A percentile compares a stretch with the other conserved stretches of the same genome.
phyloP scores from a whole-genome alignment of 2,888 invertebrate species.

The Lithophane leautieri region DNA sequence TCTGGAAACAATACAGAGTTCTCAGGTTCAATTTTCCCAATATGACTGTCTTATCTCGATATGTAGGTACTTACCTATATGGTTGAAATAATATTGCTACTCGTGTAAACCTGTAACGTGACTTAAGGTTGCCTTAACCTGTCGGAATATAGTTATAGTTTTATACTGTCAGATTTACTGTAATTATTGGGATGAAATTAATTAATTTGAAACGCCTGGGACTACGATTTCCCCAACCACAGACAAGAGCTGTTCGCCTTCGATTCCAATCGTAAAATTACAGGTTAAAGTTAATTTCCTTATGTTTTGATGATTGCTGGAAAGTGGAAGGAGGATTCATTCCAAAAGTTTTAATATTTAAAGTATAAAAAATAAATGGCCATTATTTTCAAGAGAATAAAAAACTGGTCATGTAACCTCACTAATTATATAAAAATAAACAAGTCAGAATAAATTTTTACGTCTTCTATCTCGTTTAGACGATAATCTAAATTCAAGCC shows the following conservation, averaged over 20 bases:
- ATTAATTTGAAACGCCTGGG: conserved; percentile 36
- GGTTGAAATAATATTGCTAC: not conserved
- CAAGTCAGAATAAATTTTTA: conserved; percentile 48
- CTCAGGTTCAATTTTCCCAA: not conserved
- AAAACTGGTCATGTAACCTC: conserved; percentile 45
- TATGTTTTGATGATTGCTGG: conserved; percentile 51
- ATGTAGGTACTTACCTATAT: not conserved
- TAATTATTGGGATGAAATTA: conserved; percentile 20
- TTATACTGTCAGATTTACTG: not conserved
- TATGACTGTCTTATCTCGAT: not conserved
- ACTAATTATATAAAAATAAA: conserved; percentile 58
- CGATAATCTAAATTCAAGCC: conserved; percentile 59
- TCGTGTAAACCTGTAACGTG: not conserved
- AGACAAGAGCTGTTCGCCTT: conserved; percentile 50
- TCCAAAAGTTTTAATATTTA: conserved; percentile 20
- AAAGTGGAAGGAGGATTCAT: conserved; percentile 35
- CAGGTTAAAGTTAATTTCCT: conserved; percentile 57
- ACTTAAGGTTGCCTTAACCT: not conserved
- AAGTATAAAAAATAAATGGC: conserved; percentile 26
- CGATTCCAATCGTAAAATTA: conserved; percentile 62
- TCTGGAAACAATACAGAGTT: not conserved
- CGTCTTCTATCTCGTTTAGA: conserved; percentile 54
- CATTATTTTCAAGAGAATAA: conserved; percentile 16
- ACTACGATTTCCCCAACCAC: conserved; percentile 35
- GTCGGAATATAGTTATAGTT: not conserved